Conservation (phyloP, 1,140 invertebrate species). For the Centruroides sculpturatus region DNA sequence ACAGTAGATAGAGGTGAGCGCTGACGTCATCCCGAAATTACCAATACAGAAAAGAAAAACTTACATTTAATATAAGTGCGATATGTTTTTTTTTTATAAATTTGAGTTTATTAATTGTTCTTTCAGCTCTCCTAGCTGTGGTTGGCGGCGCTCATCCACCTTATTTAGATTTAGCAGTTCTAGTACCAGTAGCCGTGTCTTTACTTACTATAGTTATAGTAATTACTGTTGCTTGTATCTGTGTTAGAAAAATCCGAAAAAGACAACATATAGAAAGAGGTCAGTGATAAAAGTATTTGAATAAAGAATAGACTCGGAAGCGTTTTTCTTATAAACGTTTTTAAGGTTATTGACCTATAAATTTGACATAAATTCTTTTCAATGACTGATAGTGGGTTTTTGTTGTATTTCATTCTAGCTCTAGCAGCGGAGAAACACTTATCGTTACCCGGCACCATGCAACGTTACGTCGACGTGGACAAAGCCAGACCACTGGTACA, state of each 20-base stretch:
- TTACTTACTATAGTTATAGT: conserved; percentile 17
- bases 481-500: conserved; percentile 9
- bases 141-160: not conserved
- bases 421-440: conserved; percentile 9
- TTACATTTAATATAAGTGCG: not conserved
- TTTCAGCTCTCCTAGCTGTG: not conserved
- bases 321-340: not conserved
- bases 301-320: not conserved
- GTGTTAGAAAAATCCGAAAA: conserved; percentile 15
- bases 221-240: conserved; percentile 17
- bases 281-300: not conserved
- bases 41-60: not conserved
- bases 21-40: not conserved
- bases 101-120: not conserved
- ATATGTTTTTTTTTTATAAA: not conserved
- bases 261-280: conserved; percentile 15
- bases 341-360: not conserved
- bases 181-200: conserved; percentile 18
- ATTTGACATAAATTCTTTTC: not conserved
- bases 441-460: conserved; percentile 9
- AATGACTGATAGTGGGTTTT: not conserved
- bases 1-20: conserved; percentile 15
- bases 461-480: conserved; percentile 15
- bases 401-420: not conserved
- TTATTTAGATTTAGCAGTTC: conserved; percentile 16